Conservation (phyloP, 2,888 invertebrate genomes). For the Caenorhabditis parvicauda region DNA sequence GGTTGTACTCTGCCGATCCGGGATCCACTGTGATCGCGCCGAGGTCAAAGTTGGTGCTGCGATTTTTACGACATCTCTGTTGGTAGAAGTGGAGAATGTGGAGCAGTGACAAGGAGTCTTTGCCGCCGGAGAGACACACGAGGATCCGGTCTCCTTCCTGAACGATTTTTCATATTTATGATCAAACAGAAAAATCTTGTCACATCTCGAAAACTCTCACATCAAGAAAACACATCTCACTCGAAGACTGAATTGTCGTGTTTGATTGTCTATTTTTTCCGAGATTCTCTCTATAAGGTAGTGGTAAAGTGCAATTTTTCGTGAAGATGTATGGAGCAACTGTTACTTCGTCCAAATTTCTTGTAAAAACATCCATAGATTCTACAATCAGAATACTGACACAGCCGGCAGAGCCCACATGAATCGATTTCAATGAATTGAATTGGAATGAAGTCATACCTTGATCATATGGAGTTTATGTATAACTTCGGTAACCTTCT, state of each 20-base stretch:
- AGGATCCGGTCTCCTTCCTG: constrained; percentile 79
- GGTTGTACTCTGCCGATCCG: constrained; percentile 70
- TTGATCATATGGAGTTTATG: constrained; percentile 45
- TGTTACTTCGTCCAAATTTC: no score
- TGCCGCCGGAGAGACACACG: constrained; percentile 81
- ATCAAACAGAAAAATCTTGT: no score
- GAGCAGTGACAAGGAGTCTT: constrained; percentile 79
- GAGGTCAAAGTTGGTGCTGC: constrained; percentile 74
- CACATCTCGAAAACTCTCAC: no score
- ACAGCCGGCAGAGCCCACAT: no score
- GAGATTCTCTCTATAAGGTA: no score
- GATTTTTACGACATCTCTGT: constrained; percentile 67
- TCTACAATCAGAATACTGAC: no score
- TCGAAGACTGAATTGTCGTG: no score
- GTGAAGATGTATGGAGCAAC: no score
- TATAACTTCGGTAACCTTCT: constrained; percentile 64
- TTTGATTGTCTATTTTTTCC: no score
- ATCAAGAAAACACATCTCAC: no score
- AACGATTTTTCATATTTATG: constrained; percentile 73
- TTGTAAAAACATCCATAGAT: no score
- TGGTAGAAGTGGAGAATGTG: constrained; percentile 83
- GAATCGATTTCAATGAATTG: neutral
- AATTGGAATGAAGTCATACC: constrained; percentile 9
- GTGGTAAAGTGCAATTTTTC: no score
- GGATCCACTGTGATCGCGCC: constrained; percentile 78